Percentiles rank a stretch among this genome's conserved stretches.
phyloP scores from a whole-genome alignment of 2,113 vertebrate genomes.

The Epinephelus cyanopodus region DNA sequence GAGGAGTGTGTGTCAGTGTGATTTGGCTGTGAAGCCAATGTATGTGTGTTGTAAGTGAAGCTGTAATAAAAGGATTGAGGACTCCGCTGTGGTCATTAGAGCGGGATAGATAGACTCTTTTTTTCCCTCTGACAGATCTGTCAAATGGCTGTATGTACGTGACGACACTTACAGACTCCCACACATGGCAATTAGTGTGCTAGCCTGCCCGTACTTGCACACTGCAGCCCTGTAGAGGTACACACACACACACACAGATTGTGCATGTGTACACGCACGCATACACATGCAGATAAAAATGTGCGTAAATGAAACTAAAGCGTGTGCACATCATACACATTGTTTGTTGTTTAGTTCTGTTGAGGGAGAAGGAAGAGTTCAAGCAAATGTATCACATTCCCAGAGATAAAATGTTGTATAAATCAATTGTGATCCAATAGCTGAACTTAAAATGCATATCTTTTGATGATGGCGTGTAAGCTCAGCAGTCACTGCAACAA shows the following conservation, averaged over 20 bases:
- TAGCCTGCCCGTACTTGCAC: slow-evolving; percentile 36
- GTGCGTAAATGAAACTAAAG: not conserved
- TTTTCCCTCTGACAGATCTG: slow-evolving; percentile 38
- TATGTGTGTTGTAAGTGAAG: slow-evolving; percentile 33
- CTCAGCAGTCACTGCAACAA: not conserved
- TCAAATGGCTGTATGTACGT: slow-evolving; percentile 59
- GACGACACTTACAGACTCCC: slow-evolving; percentile 61
- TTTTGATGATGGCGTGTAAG: not conserved
- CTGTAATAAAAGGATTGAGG: slow-evolving; percentile 45
- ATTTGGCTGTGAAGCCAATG: slow-evolving; percentile 13
- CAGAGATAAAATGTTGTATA: not conserved
- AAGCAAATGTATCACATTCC: not conserved
- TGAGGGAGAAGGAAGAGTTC: slow-evolving; percentile 14
- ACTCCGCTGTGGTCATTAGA: slow-evolving; percentile 46
- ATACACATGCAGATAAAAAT: not conserved
- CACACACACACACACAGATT: not conserved
- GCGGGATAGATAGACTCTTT: not conserved
- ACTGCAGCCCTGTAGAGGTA: slow-evolving; percentile 22
- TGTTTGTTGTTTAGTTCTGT: not conserved
- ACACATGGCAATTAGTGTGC: slow-evolving; percentile 60
- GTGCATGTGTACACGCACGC: not conserved
- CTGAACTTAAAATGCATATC: not conserved
- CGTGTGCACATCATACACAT: not conserved
- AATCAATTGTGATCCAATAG: not conserved
- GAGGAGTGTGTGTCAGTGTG: slow-evolving; percentile 18